Base-by-base conservation (phyloP, 1,140 invertebrate genomes). In the Penaeus japonicus region DNA sequence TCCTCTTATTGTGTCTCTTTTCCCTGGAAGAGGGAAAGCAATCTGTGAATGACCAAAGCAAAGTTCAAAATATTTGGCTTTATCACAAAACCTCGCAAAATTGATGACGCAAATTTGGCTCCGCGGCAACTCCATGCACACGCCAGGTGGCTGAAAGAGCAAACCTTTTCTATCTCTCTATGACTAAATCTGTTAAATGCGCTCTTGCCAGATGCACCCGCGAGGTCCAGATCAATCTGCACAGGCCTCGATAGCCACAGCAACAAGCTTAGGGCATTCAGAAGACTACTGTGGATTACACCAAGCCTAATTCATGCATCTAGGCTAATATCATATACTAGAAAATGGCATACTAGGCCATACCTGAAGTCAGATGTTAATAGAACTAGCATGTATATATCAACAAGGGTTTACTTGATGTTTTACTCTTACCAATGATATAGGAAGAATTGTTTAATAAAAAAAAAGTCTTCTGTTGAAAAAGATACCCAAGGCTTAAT, bases 291-390 rank as follows among this genome's bases (percentile, higher is more conserved):
- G 78, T 81, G n/a, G 39, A 87, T 54, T 39, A 87, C 85, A 81
- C 77, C 77, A 87, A 87, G 79, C 59, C 77, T 70, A 87, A 12
- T 30, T 81, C 85, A 87, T 87, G 78, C 85, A 87, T 80, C 85
- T 87, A 87, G 47, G 32, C 85, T 87, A 87, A 81, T 54, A 24
- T 55, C 73, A 53, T 81, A 47, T 7, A 81, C 75, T 87, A 78
- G 32, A 87, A n/a, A 87, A 62, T 53, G 78, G 78, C 79, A 87
- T 73, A 32, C 39, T 32, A 32, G 35, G 57, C 57, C 59, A 80
- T 87, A 87, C 85, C 85, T 87, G 78, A 39, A 54, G 47, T 80
- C 81, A 32, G 54, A 15, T 55, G 83, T 75, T 35, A 55, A 70
- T 39, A 55, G 32, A 79, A 79, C 79, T 77, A 39, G 22, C 27